These are phyloP conservation scores for Heliconius melpomene DNA, from an alignment of 1,140 invertebrate species.

Conservation along the genomic window DNA sequence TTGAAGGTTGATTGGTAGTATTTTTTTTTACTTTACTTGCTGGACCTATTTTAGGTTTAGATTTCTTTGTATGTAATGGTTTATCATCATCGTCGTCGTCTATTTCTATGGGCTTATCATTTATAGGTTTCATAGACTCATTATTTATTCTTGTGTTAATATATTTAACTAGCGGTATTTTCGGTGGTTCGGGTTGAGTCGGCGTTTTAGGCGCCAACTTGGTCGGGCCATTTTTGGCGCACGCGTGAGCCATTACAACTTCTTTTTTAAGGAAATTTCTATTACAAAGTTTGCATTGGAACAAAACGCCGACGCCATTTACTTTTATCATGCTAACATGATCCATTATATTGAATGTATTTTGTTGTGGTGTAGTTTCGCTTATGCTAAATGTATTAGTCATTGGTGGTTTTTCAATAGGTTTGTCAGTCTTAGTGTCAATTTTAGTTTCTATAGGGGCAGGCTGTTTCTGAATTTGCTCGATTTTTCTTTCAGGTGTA, in stretches of 20 bases:
- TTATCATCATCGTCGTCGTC: constrained; percentile 36
- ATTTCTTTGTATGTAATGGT: constrained; percentile 42
- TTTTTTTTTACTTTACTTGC: constrained; percentile 63
- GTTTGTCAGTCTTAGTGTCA: not conserved
- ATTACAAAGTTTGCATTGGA: constrained; percentile 73
- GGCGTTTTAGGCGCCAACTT: constrained; percentile 55
- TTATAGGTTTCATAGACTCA: constrained; percentile 37
- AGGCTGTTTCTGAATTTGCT: not conserved
- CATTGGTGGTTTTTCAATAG: not conserved
- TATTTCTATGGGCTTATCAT: constrained; percentile 40
- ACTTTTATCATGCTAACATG: constrained; percentile 74
- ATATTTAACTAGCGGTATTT: constrained; percentile 66
- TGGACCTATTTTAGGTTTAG: constrained; percentile 66
- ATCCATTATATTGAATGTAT: constrained; percentile 69
- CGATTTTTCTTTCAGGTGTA: not conserved
- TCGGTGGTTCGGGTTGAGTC: constrained; percentile 53
- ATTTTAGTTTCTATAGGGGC: constrained; percentile 13
- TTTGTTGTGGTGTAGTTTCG: not conserved
- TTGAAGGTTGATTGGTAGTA: constrained; percentile 18
- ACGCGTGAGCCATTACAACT: constrained; percentile 64
- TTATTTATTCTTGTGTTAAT: constrained; percentile 54
- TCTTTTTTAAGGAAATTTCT: constrained; percentile 74
- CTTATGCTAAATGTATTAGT: constrained; percentile 39
- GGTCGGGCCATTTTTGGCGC: constrained; percentile 67
- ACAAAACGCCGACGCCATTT: constrained; percentile 68